Evolutionary conservation across 1,140 invertebrate species (phyloP).

Genomic region (Drosophila busckii): DNA sequence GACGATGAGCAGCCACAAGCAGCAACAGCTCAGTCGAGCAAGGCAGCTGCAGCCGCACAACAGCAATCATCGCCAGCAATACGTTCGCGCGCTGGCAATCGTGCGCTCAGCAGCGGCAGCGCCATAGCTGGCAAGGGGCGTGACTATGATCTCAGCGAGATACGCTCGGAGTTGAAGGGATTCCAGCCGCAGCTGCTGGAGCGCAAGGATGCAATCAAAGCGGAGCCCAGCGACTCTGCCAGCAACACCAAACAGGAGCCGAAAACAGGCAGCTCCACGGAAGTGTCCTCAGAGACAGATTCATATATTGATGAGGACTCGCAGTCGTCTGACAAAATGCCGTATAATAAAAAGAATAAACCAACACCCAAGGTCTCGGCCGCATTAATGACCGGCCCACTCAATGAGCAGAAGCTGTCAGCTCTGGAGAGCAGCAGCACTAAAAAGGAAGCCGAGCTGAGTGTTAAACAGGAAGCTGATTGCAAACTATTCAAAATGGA

Average conservation of each 20-base stretch:
- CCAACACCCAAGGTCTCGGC: not conserved
- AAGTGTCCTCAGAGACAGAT: conserved; percentile 70
- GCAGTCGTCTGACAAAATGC: conserved; percentile 67
- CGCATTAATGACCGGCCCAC: not conserved
- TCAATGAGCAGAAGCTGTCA: not conserved
- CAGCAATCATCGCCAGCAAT: conserved; percentile 28
- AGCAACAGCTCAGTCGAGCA: conserved; percentile 30
- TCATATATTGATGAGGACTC: conserved; percentile 75
- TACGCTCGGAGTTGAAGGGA: conserved; percentile 90
- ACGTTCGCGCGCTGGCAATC: conserved; percentile 44
- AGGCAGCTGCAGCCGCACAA: conserved; percentile 58
- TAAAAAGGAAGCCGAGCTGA: conserved; percentile 33
- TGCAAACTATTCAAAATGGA: conserved; percentile 32
- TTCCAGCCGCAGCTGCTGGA: conserved; percentile 79
- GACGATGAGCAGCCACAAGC: conserved; percentile 38
- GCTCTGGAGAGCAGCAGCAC: not conserved
- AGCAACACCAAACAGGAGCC: conserved; percentile 42
- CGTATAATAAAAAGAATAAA: conserved; percentile 36
- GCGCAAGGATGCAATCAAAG: conserved; percentile 38
- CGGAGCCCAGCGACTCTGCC: conserved; percentile 13
- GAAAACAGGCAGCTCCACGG: conserved; percentile 64
- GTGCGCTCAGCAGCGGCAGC: conserved; percentile 42
- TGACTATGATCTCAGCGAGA: conserved; percentile 91
- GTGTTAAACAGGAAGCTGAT: conserved; percentile 34
- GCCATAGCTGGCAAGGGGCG: conserved; percentile 80